Conservation (phyloP, 1,140 invertebrate genomes). For the Artemia franciscana region DNA sequence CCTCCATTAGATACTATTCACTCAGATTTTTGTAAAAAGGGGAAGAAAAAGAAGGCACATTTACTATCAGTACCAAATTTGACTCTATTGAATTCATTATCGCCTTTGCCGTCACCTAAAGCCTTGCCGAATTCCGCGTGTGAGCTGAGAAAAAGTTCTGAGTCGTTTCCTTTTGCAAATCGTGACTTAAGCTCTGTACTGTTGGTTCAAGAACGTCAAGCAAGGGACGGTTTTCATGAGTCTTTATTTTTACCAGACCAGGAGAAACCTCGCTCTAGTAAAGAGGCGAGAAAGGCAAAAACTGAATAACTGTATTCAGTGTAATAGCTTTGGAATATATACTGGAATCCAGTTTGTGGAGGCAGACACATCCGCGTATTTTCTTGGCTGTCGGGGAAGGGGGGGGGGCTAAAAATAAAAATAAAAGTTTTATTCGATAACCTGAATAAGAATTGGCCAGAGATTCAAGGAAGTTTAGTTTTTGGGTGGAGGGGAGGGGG, state of each 20-base stretch:
- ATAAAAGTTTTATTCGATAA: too few relatives aligned
- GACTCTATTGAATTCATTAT: slow-evolving; percentile 9
- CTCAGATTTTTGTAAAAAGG: not conserved
- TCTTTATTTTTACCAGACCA: slow-evolving; percentile 25
- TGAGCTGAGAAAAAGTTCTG: slow-evolving; percentile 26
- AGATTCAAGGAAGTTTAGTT: too few relatives aligned
- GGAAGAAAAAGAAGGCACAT: not conserved
- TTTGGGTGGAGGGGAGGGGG: too few relatives aligned
- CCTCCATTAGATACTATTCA: slow-evolving; percentile 18
- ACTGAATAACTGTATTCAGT: too few relatives aligned
- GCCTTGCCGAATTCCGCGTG: slow-evolving; percentile 25
- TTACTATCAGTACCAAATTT: not conserved
- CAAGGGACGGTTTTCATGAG: slow-evolving; percentile 34
- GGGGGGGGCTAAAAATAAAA: too few relatives aligned
- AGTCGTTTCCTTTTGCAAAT: slow-evolving; percentile 31
- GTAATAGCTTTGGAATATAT: too few relatives aligned
- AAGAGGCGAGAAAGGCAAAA: too few relatives aligned
- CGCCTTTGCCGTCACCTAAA: slow-evolving; percentile 15
- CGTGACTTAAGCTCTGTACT: slow-evolving; percentile 31
- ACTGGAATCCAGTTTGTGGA: too few relatives aligned
- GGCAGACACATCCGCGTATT: too few relatives aligned
- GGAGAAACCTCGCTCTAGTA: not conserved
- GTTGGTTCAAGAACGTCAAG: slow-evolving; percentile 32
- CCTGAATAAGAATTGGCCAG: too few relatives aligned
- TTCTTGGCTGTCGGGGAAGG: too few relatives aligned